Conservation (phyloP, 2,888 invertebrate species). For the Agriotes lineatus region DNA sequence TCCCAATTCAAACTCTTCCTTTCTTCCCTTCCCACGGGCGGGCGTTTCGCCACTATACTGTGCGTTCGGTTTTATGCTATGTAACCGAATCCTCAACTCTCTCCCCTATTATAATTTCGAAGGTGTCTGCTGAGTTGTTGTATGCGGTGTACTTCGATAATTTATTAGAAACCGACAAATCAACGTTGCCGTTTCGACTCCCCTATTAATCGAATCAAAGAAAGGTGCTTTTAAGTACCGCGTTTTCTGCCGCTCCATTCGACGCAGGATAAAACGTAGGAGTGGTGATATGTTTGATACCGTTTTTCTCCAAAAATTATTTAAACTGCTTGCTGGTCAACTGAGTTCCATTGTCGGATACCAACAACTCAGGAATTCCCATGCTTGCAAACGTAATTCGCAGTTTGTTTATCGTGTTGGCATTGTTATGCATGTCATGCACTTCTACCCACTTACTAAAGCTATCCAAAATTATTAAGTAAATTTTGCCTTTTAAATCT, state of each 20-base stretch:
- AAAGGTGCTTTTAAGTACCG: background rate
- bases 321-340: too few species aligned
- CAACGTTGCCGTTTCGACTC: background rate
- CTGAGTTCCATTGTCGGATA: too few species aligned
- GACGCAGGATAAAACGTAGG: background rate
- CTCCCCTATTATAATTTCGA: background rate
- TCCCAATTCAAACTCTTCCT: background rate
- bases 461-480: too few species aligned
- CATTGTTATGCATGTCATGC: background rate
- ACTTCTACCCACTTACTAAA: too few species aligned
- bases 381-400: too few species aligned
- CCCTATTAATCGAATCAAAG: background rate
- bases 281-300: background rate
- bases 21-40: background rate
- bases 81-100: background rate
- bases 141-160: background rate
- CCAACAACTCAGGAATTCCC: background rate
- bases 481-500: too few species aligned
- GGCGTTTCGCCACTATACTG: background rate
- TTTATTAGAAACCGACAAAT: background rate
- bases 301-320: background rate
- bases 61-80: background rate
- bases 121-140: background rate
- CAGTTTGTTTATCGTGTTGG: too few species aligned
- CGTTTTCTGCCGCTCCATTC: constrained; percentile 1